phyloP scores from a whole-genome alignment of 2,113 vertebrate species.

The Thamnophis sirtalis region DNA sequence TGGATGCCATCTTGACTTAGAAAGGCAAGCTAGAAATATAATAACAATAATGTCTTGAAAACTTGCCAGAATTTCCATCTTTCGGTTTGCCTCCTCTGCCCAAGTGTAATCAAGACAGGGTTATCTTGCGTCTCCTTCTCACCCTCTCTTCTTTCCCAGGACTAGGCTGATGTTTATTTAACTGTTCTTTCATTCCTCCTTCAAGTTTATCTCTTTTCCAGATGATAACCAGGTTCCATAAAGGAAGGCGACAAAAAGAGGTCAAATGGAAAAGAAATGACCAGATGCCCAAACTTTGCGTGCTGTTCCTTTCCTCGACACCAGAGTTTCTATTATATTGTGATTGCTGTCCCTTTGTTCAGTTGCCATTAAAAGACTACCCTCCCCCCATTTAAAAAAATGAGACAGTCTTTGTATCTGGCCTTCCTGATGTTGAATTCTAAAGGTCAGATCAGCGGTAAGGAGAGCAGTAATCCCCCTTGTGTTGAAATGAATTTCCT shows the following conservation, averaged over 20 bases:
- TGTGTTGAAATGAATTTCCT: neutral
- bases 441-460: neutral
- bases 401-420: neutral
- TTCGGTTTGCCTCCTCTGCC: neutral
- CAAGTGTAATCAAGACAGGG: neutral
- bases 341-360: neutral
- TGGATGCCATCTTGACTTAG: neutral
- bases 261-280: neutral
- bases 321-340: neutral
- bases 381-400: neutral
- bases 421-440: neutral
- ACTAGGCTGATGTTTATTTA: neutral
- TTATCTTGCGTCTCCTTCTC: neutral
- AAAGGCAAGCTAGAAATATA: neutral
- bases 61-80: neutral
- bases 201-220: neutral
- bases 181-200: neutral
- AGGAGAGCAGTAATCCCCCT: neutral
- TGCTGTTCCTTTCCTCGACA: neutral
- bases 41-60: neutral
- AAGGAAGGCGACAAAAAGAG: neutral
- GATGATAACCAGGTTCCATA: neutral
- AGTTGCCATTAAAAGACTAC: neutral
- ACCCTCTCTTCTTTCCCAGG: neutral
- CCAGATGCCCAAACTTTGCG: neutral